phyloP scores from a whole-genome alignment of 2,113 vertebrate species.

The Toxotes jaculatrix region DNA sequence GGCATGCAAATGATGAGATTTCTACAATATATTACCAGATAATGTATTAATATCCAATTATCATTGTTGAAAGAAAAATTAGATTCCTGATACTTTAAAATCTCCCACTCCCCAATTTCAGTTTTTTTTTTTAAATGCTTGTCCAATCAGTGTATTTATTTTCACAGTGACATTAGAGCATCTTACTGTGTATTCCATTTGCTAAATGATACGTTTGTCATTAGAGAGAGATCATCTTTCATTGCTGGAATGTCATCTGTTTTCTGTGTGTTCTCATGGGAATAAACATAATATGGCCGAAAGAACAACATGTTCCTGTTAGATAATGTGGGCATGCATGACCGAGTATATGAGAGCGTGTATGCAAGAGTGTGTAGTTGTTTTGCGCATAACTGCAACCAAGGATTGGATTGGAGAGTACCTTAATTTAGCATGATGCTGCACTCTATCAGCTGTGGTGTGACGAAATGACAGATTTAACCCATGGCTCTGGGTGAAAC shows the following conservation, averaged over 20 bases:
- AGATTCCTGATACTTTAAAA: slow-evolving; percentile 44
- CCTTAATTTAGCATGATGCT: slow-evolving; percentile 1
- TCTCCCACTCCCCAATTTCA: slow-evolving; percentile 27
- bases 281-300: slow-evolving; percentile 82
- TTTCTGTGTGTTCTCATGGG: slow-evolving; percentile 82
- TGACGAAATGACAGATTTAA: slow-evolving; percentile 24
- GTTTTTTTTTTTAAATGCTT: slow-evolving; percentile 49
- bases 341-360: slow-evolving; percentile 9
- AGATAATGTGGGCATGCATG: slow-evolving; percentile 54
- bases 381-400: slow-evolving; percentile 19
- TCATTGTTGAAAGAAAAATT: slow-evolving; percentile 46
- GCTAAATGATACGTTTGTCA: slow-evolving; percentile 59
- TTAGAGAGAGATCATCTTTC: slow-evolving; percentile 66
- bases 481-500: slow-evolving; percentile 12
- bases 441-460: slow-evolving; percentile 6
- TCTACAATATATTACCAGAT: slow-evolving; percentile 66
- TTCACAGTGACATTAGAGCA: slow-evolving; percentile 66
- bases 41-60: slow-evolving; percentile 51
- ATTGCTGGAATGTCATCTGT: slow-evolving; percentile 76
- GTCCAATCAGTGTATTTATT: slow-evolving; percentile 53
- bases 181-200: slow-evolving; percentile 64
- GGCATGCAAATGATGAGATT: slow-evolving; percentile 77
- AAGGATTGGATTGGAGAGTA: slow-evolving; percentile 12
- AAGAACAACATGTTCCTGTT: slow-evolving; percentile 70
- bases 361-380: background rate